Conservation (phyloP, 2,113 vertebrate genomes). For the Sorex fumeus region DNA sequence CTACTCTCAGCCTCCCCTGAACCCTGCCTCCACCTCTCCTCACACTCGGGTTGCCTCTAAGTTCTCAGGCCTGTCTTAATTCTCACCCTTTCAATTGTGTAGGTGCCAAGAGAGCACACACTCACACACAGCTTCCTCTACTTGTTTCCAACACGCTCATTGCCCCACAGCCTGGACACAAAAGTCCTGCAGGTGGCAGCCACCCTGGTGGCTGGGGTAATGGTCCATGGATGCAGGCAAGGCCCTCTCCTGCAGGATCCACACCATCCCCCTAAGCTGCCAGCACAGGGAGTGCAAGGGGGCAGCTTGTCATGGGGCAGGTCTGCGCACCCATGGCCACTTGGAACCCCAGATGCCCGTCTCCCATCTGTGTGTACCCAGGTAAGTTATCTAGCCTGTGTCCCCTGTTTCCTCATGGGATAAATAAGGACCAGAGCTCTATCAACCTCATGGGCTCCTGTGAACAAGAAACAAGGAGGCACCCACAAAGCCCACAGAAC, state of each 20-base stretch:
- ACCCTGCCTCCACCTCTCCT: background rate
- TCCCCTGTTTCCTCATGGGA: background rate
- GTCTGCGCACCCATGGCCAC: background rate
- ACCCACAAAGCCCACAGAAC: background rate
- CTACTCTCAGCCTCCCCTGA: background rate
- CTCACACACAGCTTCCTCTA: background rate
- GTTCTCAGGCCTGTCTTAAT: background rate
- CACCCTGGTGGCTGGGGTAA: background rate
- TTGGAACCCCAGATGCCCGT: background rate
- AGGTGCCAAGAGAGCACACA: too few relatives aligned
- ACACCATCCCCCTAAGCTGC: too few relatives aligned
- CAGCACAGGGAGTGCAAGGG: background rate
- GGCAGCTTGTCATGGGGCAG: background rate
- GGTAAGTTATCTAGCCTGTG: background rate
- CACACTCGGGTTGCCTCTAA: background rate
- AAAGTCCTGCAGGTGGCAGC: background rate
- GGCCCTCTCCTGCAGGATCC: too few relatives aligned
- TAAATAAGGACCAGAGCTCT: background rate
- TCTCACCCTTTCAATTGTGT: background rate
- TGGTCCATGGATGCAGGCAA: background rate
- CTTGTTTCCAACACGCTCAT: background rate
- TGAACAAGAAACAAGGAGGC: background rate
- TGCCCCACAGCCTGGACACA: background rate
- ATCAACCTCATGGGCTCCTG: background rate
- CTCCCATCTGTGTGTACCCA: background rate